Evolutionary conservation across 92 coral and sea anemone genomes (phyloP).

Genomic region (Porites evermanni): DNA sequence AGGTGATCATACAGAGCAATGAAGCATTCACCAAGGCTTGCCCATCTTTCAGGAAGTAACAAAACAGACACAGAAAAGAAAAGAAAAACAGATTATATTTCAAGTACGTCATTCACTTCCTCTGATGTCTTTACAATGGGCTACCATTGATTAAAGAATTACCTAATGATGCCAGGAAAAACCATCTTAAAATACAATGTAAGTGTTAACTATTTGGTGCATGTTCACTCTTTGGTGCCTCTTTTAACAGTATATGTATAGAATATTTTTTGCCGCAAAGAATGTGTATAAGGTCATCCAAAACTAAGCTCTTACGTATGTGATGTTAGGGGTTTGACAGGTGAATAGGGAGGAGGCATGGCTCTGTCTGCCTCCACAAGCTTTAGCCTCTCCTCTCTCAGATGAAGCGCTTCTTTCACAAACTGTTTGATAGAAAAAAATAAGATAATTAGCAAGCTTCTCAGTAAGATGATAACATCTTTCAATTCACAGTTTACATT

Average conservation of each 20-base stretch:
- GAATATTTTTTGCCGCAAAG: too few relatives aligned
- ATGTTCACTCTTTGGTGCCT: too few relatives aligned
- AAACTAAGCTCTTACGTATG: constrained; percentile 81
- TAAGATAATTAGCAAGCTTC: neutral
- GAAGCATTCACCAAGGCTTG: constrained; percentile 91
- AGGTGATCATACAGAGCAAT: constrained; percentile 92
- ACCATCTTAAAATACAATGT: too few relatives aligned
- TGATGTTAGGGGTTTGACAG: constrained; percentile 86
- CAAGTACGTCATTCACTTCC: neutral
- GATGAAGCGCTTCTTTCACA: constrained; percentile 86
- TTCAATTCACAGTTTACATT: too few relatives aligned
- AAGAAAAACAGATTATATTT: neutral
- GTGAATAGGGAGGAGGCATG: constrained; percentile 82
- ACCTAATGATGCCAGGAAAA: too few relatives aligned
- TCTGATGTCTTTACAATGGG: neutral
- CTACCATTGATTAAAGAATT: too few relatives aligned
- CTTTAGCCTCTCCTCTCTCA: constrained; percentile 84
- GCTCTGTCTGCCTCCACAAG: constrained; percentile 76
- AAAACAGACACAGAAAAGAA: neutral
- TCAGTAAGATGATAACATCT: neutral
- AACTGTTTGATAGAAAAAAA: constrained; percentile 52
- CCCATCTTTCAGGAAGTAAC: constrained; percentile 75
- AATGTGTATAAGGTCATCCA: neutral
- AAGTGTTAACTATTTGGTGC: too few relatives aligned
- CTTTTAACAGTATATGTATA: too few relatives aligned